Percentiles rank a stretch among this genome's conserved stretches.
Evolutionary conservation across 2,113 vertebrate species (phyloP).

Genomic region (Otis tarda): DNA sequence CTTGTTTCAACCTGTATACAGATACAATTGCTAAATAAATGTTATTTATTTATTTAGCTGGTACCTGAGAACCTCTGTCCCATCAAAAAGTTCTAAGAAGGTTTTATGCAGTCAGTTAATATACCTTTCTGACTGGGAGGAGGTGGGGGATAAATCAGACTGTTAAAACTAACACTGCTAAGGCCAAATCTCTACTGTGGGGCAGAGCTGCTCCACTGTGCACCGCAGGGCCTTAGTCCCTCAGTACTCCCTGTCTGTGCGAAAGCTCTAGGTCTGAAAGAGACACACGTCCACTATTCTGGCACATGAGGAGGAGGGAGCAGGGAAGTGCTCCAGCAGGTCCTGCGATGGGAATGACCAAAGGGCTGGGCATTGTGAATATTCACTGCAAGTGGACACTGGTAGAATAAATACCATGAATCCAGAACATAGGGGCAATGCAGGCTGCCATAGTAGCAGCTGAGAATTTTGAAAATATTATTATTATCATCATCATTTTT

Average conservation of each 20-base stretch:
- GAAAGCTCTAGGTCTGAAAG: background rate
- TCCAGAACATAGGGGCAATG: too few species aligned
- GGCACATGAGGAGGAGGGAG: accelerated
- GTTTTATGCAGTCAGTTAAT: background rate
- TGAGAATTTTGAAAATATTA: background rate
- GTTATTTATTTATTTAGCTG: background rate
- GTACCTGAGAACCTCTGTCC: background rate
- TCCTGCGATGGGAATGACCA: background rate
- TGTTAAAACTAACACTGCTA: background rate
- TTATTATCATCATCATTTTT: background rate
- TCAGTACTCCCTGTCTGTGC: background rate
- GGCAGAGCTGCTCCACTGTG: background rate
- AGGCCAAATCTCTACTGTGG: background rate
- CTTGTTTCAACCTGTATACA: background rate
- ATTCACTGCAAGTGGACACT: too few species aligned
- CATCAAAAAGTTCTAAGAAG: background rate
- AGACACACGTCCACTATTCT: background rate
- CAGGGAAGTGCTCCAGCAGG: background rate
- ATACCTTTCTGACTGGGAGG: background rate
- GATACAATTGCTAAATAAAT: background rate
- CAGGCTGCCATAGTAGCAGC: background rate
- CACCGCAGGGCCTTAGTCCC: background rate
- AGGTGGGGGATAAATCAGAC: background rate
- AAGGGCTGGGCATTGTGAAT: background rate
- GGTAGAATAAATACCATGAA: background rate